Evolutionary conservation across 2,797 vertebrate genomes (phyloP).

Genomic region (Sphaeramia orbicularis): DNA sequence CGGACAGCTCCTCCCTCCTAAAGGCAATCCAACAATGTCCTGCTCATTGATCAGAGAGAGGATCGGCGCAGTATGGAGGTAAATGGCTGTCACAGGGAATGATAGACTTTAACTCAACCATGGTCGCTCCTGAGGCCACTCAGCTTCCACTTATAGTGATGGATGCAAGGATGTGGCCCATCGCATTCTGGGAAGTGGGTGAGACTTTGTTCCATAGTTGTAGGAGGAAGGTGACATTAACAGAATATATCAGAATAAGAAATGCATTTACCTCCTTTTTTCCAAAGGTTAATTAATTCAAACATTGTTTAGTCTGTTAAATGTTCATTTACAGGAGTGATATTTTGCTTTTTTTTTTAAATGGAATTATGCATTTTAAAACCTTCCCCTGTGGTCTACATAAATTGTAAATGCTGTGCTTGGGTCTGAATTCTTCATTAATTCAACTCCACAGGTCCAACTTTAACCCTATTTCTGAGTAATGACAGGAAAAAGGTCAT

Average conservation of each 20-base stretch:
- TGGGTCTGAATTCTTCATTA: too few species aligned
- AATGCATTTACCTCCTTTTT: too few species aligned
- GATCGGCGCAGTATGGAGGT: conserved; percentile 71
- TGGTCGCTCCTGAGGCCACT: conserved; percentile 72
- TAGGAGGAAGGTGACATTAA: conserved; percentile 40
- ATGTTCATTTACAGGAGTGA: too few species aligned
- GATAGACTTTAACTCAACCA: conserved; percentile 77
- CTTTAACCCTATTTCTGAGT: too few species aligned
- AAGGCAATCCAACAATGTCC: conserved; percentile 72
- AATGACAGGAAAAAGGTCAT: too few species aligned
- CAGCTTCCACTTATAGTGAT: conserved; percentile 73
- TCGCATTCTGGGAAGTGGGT: conserved; percentile 48
- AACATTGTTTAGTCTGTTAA: too few species aligned
- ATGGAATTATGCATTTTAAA: too few species aligned
- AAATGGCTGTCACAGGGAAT: conserved; percentile 79
- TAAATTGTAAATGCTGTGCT: too few species aligned
- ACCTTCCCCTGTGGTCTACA: too few species aligned
- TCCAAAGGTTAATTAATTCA: too few species aligned
- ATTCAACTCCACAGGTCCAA: too few species aligned
- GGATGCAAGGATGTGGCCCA: conserved; percentile 67
- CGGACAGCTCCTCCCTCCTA: conserved; percentile 49
- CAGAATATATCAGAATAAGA: conserved; percentile 3
- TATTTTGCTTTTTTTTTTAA: too few species aligned
- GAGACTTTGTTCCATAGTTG: conserved; percentile 47
- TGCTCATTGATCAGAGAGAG: conserved; percentile 76